Conservation (phyloP, 2,797 vertebrate species). For the Emys orbicularis region DNA sequence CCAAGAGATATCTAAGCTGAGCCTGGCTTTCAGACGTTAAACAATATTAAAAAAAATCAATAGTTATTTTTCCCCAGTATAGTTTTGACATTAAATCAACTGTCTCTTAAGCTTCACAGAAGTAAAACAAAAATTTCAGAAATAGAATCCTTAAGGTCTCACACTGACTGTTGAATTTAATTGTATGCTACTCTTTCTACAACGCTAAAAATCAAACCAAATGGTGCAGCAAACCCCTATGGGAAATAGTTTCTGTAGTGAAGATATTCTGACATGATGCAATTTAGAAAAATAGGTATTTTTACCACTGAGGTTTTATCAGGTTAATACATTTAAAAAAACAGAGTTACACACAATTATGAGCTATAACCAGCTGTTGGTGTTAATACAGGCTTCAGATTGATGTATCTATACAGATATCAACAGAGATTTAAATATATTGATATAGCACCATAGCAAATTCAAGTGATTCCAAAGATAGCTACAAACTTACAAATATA, state of each 20-base stretch:
- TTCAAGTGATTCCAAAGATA: constrained; percentile 79
- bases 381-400: constrained; percentile 39
- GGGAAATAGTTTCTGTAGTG: constrained; percentile 24
- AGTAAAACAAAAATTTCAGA: constrained; percentile 47
- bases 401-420: constrained; percentile 35
- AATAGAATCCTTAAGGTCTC: constrained; percentile 9
- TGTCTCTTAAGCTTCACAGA: constrained; percentile 52
- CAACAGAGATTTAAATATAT: constrained; percentile 46
- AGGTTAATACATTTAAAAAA: constrained; percentile 62
- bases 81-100: constrained; percentile 36
- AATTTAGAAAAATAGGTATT: constrained; percentile 70
- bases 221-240: constrained; percentile 24
- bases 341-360: constrained; percentile 53
- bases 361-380: not conserved
- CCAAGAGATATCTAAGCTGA: constrained; percentile 5
- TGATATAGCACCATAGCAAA: constrained; percentile 83
- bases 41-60: not conserved
- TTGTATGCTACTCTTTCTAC: constrained; percentile 33
- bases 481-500: constrained; percentile 65
- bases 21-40: constrained; percentile 37
- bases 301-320: constrained; percentile 64
- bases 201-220: constrained; percentile 52
- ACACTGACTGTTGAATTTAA: constrained; percentile 2
- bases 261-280: constrained; percentile 39
- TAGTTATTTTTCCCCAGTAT: constrained; percentile 3